These are phyloP conservation scores for Thamnophis sirtalis DNA, from an alignment of 2,113 vertebrate genomes.

Conservation along the genomic window DNA sequence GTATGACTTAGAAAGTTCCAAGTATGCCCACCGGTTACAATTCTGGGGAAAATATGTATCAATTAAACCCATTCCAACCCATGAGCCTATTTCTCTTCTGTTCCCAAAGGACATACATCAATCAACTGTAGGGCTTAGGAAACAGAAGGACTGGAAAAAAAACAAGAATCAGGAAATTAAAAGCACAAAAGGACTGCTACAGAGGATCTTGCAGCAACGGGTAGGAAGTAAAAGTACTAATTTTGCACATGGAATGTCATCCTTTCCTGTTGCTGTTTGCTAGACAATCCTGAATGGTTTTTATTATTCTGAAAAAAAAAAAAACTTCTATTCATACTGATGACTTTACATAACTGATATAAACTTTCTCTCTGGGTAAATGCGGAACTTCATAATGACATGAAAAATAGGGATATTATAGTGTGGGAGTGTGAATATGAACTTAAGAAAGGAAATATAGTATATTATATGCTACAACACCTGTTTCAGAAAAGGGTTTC, in stretches of 20 bases:
- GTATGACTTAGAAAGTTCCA: background rate
- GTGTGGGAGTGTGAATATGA: background rate
- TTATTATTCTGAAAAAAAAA: background rate
- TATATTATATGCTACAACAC: conserved; percentile 56
- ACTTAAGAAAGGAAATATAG: background rate
- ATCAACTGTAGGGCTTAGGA: background rate
- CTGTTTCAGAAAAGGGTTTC: conserved; percentile 83
- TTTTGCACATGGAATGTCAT: background rate
- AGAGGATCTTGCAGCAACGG: background rate
- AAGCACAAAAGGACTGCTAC: background rate
- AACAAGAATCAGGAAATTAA: background rate
- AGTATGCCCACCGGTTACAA: background rate
- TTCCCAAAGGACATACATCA: background rate
- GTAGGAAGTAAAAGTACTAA: background rate
- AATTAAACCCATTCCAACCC: background rate
- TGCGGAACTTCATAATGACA: background rate
- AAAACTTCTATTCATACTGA: background rate
- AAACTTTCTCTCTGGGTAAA: background rate
- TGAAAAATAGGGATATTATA: background rate
- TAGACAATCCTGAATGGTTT: background rate
- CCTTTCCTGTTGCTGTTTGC: background rate
- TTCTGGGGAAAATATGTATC: background rate
- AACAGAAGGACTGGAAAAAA: background rate
- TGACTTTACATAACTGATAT: background rate
- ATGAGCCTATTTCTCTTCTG: background rate